These are phyloP conservation scores for Salminus brasiliensis DNA, from an alignment of 2,113 vertebrate species.

Conservation along the genomic window DNA sequence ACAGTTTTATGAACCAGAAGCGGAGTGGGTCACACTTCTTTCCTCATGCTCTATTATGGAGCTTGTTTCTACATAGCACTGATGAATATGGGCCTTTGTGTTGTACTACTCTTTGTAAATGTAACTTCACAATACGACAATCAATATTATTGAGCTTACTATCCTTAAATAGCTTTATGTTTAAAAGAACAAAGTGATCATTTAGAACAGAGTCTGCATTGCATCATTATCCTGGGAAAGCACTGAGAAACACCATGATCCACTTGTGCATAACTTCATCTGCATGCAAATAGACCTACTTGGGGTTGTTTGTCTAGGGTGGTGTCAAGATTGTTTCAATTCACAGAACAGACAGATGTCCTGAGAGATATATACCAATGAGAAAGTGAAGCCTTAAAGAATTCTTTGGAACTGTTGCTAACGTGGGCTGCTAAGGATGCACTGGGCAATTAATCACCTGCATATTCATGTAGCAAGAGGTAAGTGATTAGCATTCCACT, in stretches of 20 bases:
- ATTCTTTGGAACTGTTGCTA: background rate
- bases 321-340: background rate
- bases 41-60: too few species aligned
- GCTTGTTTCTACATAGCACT: too few species aligned
- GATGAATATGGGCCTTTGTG: background rate
- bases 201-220: background rate
- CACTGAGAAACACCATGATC: background rate
- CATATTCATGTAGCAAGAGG: constrained; percentile 3
- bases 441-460: background rate
- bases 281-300: background rate
- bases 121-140: background rate
- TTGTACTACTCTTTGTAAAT: constrained; percentile 9
- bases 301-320: background rate
- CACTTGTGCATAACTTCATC: background rate
- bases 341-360: background rate
- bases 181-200: background rate
- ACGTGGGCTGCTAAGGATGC: background rate
- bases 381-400: background rate
- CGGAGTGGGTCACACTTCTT: too few species aligned
- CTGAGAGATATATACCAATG: background rate
- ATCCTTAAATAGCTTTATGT: background rate
- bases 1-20: too few species aligned
- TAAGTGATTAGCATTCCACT: constrained; percentile 31
- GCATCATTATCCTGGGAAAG: background rate
- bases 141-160: background rate